phyloP scores from a whole-genome alignment of 1,140 invertebrate species.

The Halictus rubicundus region DNA sequence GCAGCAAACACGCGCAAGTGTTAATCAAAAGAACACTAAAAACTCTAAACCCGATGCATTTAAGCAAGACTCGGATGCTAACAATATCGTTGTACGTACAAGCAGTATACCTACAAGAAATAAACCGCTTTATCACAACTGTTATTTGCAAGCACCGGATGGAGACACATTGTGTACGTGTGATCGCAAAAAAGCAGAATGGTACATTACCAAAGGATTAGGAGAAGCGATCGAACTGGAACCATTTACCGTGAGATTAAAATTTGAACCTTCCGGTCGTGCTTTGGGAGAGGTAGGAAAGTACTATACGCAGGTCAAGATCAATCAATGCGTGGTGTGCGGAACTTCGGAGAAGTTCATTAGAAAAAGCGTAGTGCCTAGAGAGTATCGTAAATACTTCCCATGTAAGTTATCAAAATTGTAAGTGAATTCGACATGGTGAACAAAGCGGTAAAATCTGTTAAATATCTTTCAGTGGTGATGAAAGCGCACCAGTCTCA shows the following conservation, averaged over 20 bases:
- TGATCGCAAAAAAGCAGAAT: conserved; percentile 90
- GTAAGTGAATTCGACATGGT: neutral
- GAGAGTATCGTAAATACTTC: conserved; percentile 92
- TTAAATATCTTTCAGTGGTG: conserved; percentile 78
- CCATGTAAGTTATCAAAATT: conserved; percentile 81
- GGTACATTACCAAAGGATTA: conserved; percentile 88
- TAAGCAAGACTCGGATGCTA: conserved; percentile 29
- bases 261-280: conserved; percentile 91
- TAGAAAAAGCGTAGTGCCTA: conserved; percentile 90
- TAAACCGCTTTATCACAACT: conserved; percentile 90
- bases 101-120: conserved; percentile 79
- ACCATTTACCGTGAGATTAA: conserved; percentile 88
- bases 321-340: conserved; percentile 93
- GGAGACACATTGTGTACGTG: conserved; percentile 90
- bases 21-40: conserved; percentile 35
- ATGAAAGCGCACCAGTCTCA: conserved; percentile 93
- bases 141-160: conserved; percentile 89
- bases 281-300: conserved; percentile 85
- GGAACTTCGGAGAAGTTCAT: conserved; percentile 86
- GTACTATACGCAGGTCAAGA: conserved; percentile 88
- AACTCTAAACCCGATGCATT: conserved; percentile 38
- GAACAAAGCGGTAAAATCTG: neutral
- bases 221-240: conserved; percentile 84
- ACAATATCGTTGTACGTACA: conserved; percentile 46
- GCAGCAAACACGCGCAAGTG: conserved; percentile 26